phyloP scores from a whole-genome alignment of 2,888 invertebrate species.

The Heteromurus nitidus region DNA sequence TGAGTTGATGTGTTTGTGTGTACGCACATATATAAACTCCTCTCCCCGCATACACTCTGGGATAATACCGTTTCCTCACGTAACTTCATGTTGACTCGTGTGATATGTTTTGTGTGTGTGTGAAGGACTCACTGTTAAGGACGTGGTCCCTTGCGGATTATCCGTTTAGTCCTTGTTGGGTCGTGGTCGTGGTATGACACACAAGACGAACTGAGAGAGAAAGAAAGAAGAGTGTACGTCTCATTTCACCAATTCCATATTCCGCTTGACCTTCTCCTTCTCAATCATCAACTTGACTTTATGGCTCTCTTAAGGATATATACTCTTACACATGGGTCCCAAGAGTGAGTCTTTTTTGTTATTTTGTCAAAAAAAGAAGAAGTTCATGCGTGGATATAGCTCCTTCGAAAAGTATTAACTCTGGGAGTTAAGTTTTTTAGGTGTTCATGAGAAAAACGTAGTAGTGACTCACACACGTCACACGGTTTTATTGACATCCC shows the following conservation, averaged over 20 bases:
- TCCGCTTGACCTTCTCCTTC: slow-evolving; percentile 13
- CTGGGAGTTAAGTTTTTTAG: too few species aligned
- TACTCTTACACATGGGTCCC: too few species aligned
- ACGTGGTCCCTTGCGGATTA: slow-evolving; percentile 64
- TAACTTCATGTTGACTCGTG: not conserved
- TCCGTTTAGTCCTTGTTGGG: slow-evolving; percentile 63
- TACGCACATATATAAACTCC: not conserved
- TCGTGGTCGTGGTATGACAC: slow-evolving; percentile 60
- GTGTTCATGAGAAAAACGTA: too few species aligned
- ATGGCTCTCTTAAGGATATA: not conserved
- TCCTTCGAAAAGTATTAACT: too few species aligned
- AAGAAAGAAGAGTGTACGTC: too few species aligned
- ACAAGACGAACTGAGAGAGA: slow-evolving; percentile 41
- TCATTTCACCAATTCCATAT: not conserved
- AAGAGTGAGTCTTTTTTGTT: not conserved
- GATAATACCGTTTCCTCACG: slow-evolving; percentile 19
- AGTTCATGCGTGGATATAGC: too few species aligned
- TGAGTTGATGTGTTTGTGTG: slow-evolving; percentile 1
- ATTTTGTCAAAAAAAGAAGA: not conserved
- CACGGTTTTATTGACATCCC: too few species aligned
- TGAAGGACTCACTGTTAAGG: slow-evolving; percentile 59
- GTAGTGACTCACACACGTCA: too few species aligned
- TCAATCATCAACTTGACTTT: slow-evolving; percentile 13
- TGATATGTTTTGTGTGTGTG: not conserved
- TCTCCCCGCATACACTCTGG: too few species aligned